These are phyloP conservation scores for Ips typographus DNA, from an alignment of 1,140 invertebrate species.

Conservation along the genomic window DNA sequence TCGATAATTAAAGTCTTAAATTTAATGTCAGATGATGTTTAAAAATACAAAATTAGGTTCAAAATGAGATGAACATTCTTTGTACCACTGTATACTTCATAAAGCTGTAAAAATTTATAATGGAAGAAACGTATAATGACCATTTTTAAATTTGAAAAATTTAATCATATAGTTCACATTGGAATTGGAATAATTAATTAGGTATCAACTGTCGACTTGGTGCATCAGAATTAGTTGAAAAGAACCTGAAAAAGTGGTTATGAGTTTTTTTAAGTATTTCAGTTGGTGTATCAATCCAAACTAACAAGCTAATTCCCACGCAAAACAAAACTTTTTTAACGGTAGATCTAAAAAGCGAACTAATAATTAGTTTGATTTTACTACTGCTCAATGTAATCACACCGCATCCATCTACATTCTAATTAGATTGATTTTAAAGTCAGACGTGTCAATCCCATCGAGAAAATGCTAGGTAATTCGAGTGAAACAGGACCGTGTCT, in stretches of 20 bases:
- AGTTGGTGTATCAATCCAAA: background rate
- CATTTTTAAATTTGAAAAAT: too few species aligned
- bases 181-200: too few species aligned
- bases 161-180: too few species aligned
- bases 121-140: too few species aligned
- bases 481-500: background rate
- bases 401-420: constrained; percentile 27
- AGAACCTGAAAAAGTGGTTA: too few species aligned
- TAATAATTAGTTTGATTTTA: constrained; percentile 34
- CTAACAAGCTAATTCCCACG: constrained; percentile 14
- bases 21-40: background rate
- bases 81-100: too few species aligned
- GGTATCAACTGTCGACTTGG: too few species aligned
- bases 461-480: constrained; percentile 1
- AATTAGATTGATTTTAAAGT: constrained; percentile 36
- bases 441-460: constrained; percentile 27
- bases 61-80: background rate
- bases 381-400: constrained; percentile 29
- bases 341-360: constrained; percentile 5
- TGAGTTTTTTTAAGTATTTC: background rate
- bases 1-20: background rate
- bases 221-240: too few species aligned
- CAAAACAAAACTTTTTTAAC: constrained; percentile 7
- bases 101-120: too few species aligned
- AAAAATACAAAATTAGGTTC: background rate